Evolutionary conservation across 2,797 vertebrate species (phyloP).

Genomic region (Gallinago solitaria): DNA sequence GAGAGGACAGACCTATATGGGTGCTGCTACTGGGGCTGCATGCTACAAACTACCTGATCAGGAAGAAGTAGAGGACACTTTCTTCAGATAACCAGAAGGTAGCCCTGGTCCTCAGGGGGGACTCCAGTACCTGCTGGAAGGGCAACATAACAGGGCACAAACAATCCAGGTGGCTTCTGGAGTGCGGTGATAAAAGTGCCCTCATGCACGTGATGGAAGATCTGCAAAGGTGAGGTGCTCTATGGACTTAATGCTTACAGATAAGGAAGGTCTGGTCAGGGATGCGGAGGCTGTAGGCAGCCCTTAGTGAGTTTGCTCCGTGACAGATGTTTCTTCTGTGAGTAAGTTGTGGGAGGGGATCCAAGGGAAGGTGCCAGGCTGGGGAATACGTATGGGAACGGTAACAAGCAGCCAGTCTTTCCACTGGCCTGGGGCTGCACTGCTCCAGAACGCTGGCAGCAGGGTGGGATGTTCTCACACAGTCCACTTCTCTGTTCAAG

Average conservation of each 20-base stretch:
- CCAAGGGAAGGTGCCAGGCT: neutral
- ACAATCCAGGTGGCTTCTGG: neutral
- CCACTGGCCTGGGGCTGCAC: neutral
- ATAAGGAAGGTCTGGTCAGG: neutral
- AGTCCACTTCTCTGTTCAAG: neutral
- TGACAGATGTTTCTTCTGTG: neutral
- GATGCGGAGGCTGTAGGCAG: neutral
- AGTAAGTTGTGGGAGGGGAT: neutral
- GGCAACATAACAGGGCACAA: neutral
- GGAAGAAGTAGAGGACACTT: neutral
- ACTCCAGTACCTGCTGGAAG: neutral
- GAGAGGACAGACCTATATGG: neutral
- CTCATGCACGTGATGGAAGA: neutral
- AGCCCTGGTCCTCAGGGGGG: neutral
- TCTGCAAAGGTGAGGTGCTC: neutral
- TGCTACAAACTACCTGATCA: neutral
- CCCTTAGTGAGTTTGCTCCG: neutral
- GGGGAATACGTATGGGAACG: neutral
- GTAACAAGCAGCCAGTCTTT: neutral
- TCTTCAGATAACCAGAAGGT: neutral
- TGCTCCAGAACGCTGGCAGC: neutral
- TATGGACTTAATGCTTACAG: no score
- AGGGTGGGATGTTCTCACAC: neutral
- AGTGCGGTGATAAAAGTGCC: neutral
- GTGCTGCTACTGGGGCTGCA: neutral